These are phyloP conservation scores for Cephalotes varians DNA, from an alignment of 2,888 invertebrate species.

Conservation along the genomic window DNA sequence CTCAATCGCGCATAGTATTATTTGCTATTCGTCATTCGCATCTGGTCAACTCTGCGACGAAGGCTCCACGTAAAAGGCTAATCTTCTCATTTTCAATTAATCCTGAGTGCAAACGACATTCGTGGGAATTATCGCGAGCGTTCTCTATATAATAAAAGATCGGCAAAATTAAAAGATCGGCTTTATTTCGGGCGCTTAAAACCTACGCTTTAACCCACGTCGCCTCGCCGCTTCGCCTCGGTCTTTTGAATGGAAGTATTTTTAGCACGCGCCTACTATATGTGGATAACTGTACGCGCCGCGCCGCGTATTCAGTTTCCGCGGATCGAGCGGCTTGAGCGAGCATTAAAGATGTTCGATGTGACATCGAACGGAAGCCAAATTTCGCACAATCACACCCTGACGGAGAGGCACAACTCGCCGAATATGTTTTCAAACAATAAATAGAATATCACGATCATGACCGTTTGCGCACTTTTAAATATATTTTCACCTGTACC, in stretches of 20 bases:
- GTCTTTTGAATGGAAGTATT: conserved; percentile 78
- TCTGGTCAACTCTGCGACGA: neutral
- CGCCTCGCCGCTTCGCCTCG: conserved; percentile 72
- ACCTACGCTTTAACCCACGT: conserved; percentile 51
- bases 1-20: neutral
- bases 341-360: conserved; percentile 30
- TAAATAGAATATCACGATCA: too few species aligned
- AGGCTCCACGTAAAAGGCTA: neutral
- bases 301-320: conserved; percentile 76
- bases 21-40: neutral
- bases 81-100: neutral
- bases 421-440: too few species aligned
- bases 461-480: too few species aligned
- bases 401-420: conserved; percentile 4
- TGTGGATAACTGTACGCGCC: conserved; percentile 78
- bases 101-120: neutral
- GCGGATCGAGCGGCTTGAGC: conserved; percentile 48
- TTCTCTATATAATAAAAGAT: conserved; percentile 21
- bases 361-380: conserved; percentile 15
- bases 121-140: neutral
- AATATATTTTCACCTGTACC: neutral
- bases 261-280: conserved; percentile 80
- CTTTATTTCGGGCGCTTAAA: conserved; percentile 50
- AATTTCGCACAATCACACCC: neutral
- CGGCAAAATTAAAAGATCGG: conserved; percentile 14